A percentile compares a stretch with the other conserved stretches of the same genome.
Evolutionary conservation across 2,888 invertebrate species (phyloP).

Genomic region (Ariolimax columbianus): DNA sequence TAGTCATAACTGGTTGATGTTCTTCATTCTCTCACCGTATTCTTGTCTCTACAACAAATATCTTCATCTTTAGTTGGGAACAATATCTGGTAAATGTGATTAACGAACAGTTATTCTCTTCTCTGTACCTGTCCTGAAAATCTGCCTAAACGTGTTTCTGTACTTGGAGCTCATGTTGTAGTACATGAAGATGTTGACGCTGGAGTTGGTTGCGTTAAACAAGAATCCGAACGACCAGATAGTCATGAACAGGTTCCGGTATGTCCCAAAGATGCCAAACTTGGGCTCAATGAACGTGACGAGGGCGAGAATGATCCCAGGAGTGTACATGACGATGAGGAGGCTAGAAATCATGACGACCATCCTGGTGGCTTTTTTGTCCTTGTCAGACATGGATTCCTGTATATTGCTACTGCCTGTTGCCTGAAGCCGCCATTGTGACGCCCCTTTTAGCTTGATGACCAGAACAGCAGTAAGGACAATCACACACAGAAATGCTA

Average conservation of each 20-base stretch:
- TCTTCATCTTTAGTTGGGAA: too few relatives aligned
- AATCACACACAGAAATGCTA: not conserved
- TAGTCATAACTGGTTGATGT: too few relatives aligned
- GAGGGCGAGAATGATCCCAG: not conserved
- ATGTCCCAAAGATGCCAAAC: not conserved
- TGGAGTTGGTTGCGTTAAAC: constrained; percentile 14
- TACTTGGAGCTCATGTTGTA: constrained; percentile 18
- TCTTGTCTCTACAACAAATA: too few relatives aligned
- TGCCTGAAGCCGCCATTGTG: not conserved
- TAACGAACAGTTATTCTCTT: too few relatives aligned
- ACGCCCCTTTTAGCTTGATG: not conserved
- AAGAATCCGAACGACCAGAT: constrained; percentile 12
- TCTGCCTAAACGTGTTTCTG: not conserved
- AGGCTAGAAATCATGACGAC: not conserved
- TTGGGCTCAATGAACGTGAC: not conserved
- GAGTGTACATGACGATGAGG: not conserved
- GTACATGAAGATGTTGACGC: constrained; percentile 19
- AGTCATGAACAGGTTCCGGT: not conserved
- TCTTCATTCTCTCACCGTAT: too few relatives aligned
- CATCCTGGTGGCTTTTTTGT: not conserved
- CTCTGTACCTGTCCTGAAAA: not conserved
- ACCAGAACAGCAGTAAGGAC: not conserved
- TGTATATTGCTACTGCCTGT: not conserved
- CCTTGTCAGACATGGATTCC: not conserved
- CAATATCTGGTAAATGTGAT: too few relatives aligned